Conservation (phyloP, 2,888 invertebrate genomes). For the Phytoseiulus persimilis region DNA sequence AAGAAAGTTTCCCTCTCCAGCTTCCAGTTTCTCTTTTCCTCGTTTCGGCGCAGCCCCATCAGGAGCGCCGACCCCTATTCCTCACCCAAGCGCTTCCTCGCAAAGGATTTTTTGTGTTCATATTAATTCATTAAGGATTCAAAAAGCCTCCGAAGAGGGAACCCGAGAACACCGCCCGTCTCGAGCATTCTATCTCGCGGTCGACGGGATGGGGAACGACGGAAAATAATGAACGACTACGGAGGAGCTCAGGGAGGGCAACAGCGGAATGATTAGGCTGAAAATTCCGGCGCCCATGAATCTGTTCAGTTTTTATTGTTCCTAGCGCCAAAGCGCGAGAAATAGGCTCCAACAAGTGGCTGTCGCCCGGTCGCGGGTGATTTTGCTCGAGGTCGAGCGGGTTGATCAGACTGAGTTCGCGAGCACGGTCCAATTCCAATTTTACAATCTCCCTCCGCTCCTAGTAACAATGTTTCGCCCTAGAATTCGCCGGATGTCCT, state of each 20-base stretch:
- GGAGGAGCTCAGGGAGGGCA: neutral
- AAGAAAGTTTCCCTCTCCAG: neutral
- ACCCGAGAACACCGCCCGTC: neutral
- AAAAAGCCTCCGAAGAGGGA: neutral
- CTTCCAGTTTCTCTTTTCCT: neutral
- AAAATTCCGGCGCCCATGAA: neutral
- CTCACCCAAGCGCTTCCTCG: neutral
- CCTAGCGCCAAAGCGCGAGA: neutral
- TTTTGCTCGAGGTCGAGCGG: neutral
- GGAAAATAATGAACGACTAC: neutral
- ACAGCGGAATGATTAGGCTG: neutral
- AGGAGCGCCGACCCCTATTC: neutral
- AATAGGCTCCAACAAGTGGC: neutral
- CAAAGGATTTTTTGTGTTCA: neutral
- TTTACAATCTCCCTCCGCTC: neutral
- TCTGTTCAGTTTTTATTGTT: neutral
- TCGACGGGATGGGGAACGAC: neutral
- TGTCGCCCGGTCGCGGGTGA: neutral
- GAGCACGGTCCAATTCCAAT: neutral
- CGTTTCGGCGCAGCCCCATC: neutral
- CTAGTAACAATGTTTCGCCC: neutral
- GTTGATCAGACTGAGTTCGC: neutral
- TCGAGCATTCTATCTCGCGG: neutral
- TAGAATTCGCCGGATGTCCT: neutral
- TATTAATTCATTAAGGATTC: slow-evolving; percentile 5